These are phyloP conservation scores for Drosophila lacicola DNA, from an alignment of 2,888 invertebrate genomes.

Conservation along the genomic window DNA sequence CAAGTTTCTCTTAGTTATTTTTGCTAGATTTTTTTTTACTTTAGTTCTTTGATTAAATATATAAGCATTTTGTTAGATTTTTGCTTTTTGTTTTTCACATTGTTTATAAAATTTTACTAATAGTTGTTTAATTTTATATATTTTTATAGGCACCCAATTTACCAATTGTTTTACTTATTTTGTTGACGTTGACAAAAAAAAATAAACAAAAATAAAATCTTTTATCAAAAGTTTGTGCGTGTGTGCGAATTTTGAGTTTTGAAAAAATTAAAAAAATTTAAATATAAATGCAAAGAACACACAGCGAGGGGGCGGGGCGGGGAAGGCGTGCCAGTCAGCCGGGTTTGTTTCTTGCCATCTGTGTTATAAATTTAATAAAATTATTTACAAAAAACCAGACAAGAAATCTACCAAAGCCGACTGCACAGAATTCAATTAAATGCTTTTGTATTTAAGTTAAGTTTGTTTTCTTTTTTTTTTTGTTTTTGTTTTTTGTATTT, in stretches of 20 bases:
- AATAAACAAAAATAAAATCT: conserved; percentile 27
- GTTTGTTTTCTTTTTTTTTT: conserved; percentile 47
- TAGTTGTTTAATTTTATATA: conserved; percentile 77
- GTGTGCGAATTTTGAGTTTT: conserved; percentile 51
- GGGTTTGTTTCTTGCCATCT: conserved; percentile 28
- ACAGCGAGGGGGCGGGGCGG: conserved; percentile 16
- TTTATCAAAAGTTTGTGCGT: conserved; percentile 46
- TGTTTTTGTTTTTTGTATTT: conserved; percentile 52
- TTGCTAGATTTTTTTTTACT: conserved; percentile 56
- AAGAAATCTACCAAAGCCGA: conserved; percentile 15
- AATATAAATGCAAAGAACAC: conserved; percentile 28
- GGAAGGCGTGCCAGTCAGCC: conserved; percentile 32
- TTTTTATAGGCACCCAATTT: conserved; percentile 85
- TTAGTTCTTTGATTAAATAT: conserved; percentile 68
- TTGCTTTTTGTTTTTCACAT: conserved; percentile 29
- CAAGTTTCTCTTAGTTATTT: conserved; percentile 35
- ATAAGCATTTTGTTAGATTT: conserved; percentile 55
- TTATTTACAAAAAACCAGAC: conserved; percentile 75
- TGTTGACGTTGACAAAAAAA: conserved; percentile 45
- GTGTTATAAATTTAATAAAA: conserved; percentile 78
- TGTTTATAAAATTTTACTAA: conserved; percentile 83
- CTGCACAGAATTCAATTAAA: conserved; percentile 45
- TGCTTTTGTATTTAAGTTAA: conserved; percentile 35
- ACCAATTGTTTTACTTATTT: conserved; percentile 77
- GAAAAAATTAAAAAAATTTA: conserved; percentile 11